Evolutionary conservation across 30 jellyfish, hydroid and myxozoan species (phyloP), one percentile per base, ranked within the genome.

Genomic region (Aurelia sp.): DNA sequence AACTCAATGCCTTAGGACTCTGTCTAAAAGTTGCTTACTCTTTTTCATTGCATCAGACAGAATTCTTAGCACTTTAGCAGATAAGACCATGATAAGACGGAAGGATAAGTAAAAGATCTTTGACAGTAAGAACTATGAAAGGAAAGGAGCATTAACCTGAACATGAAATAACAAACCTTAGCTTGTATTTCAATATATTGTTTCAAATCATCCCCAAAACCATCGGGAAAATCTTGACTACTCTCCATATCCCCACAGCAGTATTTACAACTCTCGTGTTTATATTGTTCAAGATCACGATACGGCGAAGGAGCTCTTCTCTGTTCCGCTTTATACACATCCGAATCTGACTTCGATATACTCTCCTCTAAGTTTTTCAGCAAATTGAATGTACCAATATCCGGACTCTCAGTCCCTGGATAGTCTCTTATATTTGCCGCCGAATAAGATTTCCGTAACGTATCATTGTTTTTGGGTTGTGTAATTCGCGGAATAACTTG

Each of bases 151-250:
- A 12, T 0, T 10, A 18, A 1, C 16, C 41, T 17, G 22, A 7
- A n/a, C 40, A 9, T 44, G 8, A 35, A 13, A 61, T 48, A 27
- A 72, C 91, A 27, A 55, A 92, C 98, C 89, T 92, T 91, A 1
- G 98, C 98, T 82, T 92, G 98, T n/a, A 92, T 79, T 75, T 92
- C 95, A 38, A 92, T 69, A 31, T 81, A 92, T 63, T 88, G 78
- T 57, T 62, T 73, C 81, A 80, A 87, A 30, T 92, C 98, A 30
- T 68, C 97, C 7, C 90, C 91, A 22, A 81, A 59, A 15, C 58
- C 52, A 19, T 67, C 86, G 63, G 87, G 85, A 59, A 69, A 70
- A 13, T 87, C 83, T 11, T 30, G 88, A 21, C 73, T 63, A 7
- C 44, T 74, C 65, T 67, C 88, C 63, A 17, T 19, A 58, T 82